phyloP scores from a whole-genome alignment of 2,888 invertebrate species.

The Zelleria hepariella region DNA sequence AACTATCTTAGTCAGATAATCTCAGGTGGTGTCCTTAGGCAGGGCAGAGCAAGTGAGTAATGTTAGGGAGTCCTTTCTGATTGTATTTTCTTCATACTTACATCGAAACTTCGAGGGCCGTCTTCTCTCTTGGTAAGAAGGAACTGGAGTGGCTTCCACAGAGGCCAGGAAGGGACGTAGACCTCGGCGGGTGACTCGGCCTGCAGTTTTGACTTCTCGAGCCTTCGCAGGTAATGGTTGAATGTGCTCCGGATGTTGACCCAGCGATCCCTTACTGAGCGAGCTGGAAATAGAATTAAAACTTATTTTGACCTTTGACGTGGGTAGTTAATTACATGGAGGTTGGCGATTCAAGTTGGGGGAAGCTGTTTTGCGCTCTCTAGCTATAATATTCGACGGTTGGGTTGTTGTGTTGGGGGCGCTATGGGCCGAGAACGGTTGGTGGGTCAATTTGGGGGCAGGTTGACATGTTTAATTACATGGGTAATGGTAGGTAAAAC shows the following conservation, averaged over 20 bases:
- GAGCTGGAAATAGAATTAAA: constrained; percentile 30
- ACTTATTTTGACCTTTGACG: no score
- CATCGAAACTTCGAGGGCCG: neutral
- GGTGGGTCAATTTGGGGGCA: no score
- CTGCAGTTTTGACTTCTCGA: constrained; percentile 40
- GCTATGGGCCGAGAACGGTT: no score
- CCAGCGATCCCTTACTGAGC: constrained; percentile 58
- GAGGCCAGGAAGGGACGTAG: constrained; percentile 57
- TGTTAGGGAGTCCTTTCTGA: no score
- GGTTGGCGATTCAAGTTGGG: neutral
- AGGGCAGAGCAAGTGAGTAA: no score
- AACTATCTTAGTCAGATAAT: no score
- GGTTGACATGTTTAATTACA: no score
- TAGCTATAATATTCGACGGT: neutral
- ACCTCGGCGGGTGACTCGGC: constrained; percentile 30
- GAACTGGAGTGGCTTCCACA: constrained; percentile 59
- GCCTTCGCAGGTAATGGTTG: constrained; percentile 50
- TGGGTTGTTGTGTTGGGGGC: neutral
- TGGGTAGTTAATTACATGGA: no score
- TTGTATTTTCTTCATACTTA: neutral
- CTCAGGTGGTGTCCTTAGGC: no score
- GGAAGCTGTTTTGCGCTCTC: neutral
- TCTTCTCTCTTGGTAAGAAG: constrained; percentile 28
- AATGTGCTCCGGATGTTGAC: constrained; percentile 63
- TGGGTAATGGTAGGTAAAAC: no score